Conservation (phyloP, 2,113 vertebrate genomes). For the Cichladusa arquata region DNA sequence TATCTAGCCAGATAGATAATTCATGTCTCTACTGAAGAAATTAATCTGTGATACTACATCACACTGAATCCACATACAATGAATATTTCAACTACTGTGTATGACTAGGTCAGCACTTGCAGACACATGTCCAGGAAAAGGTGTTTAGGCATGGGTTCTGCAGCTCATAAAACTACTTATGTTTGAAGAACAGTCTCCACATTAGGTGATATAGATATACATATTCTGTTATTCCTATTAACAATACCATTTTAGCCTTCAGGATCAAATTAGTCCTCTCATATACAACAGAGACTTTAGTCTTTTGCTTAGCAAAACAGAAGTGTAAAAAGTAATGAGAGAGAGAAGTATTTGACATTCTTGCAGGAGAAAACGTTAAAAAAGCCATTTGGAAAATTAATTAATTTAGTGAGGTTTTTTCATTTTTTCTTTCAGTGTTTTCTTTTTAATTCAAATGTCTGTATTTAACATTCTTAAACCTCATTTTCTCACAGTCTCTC, state of each 20-base stretch:
- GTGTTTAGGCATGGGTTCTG: not conserved
- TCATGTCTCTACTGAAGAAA: not conserved
- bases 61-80: not conserved
- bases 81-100: not conserved
- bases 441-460: not conserved
- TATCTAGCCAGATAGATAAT: not conserved
- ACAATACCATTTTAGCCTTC: not conserved
- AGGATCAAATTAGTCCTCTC: not conserved
- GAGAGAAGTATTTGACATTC: not conserved
- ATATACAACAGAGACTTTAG: not conserved
- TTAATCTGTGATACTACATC: not conserved
- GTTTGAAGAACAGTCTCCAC: not conserved
- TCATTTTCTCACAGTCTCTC: not conserved
- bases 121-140: not conserved
- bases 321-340: not conserved
- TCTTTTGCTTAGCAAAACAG: not conserved
- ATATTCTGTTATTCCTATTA: not conserved
- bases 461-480: not conserved
- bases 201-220: not conserved
- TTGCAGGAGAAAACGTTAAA: not conserved
- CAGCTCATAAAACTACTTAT: not conserved
- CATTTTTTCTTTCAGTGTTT: not conserved
- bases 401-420: not conserved
- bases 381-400: not conserved
- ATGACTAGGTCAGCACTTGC: not conserved